Percentiles rank a stretch among this genome's conserved stretches.
Evolutionary conservation across 2,113 vertebrate genomes (phyloP).

Genomic region (Lampris incognitus): DNA sequence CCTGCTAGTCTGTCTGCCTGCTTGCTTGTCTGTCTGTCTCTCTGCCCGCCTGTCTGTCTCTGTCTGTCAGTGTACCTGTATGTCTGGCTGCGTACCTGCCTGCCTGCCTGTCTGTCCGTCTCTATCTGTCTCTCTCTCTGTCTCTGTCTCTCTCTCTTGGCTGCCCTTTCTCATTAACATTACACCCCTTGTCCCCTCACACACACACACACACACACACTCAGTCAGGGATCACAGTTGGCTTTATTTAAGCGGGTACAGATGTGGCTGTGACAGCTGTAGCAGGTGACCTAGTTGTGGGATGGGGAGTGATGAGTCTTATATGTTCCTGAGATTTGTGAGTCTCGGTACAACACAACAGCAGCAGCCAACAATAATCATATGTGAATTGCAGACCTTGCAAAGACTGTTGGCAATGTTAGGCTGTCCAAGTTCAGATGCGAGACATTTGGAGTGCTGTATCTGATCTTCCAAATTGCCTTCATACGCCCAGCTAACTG

Average conservation of each 20-base stretch:
- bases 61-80: too few species aligned
- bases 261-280: constrained; percentile 20
- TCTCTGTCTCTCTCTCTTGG: too few species aligned
- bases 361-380: not conserved
- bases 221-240: constrained; percentile 24
- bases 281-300: constrained; percentile 25
- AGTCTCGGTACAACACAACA: constrained; percentile 1
- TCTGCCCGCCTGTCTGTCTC: not conserved
- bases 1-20: too few species aligned
- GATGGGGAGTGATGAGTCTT: constrained; percentile 25
- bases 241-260: constrained; percentile 16
- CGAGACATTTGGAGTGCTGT: too few species aligned
- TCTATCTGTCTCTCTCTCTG: not conserved
- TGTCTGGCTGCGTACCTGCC: not conserved
- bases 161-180: too few species aligned
- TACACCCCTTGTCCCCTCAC: too few species aligned
- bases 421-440: too few species aligned
- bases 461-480: too few species aligned
- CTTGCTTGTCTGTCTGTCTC: not conserved
- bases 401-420: not conserved
- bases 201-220: too few species aligned
- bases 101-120: not conserved
- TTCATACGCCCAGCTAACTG: too few species aligned
- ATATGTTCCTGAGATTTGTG: constrained; percentile 6
- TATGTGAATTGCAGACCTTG: not conserved